These are phyloP conservation scores for Numida meleagris DNA, from an alignment of 2,113 vertebrate genomes.

Conservation along the genomic window DNA sequence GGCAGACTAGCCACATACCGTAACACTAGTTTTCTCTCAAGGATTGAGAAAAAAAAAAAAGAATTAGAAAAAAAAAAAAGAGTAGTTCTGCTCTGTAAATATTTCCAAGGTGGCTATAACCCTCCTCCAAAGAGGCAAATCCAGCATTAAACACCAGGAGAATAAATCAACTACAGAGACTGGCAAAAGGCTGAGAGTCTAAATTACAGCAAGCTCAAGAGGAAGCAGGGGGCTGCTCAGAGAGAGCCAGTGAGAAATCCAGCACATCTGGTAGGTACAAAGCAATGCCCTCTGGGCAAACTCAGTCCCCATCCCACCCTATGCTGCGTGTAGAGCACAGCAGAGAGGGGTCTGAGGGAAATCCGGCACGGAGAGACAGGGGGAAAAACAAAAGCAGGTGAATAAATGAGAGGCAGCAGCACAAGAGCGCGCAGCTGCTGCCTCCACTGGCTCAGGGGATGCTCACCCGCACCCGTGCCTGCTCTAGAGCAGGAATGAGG, in stretches of 20 bases:
- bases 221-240: constrained; percentile 59
- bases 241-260: constrained; percentile 53
- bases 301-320: constrained; percentile 40
- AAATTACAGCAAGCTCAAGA: constrained; percentile 63
- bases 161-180: constrained; percentile 58
- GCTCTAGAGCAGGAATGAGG: background rate
- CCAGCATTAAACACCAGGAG: constrained; percentile 38
- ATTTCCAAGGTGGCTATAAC: constrained; percentile 59
- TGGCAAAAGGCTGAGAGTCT: constrained; percentile 56
- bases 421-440: background rate
- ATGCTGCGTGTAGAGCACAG: background rate
- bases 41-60: background rate
- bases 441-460: background rate
- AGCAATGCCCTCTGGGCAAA: constrained; percentile 44
- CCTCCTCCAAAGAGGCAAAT: constrained; percentile 39
- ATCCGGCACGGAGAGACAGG: background rate
- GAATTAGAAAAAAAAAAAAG: background rate
- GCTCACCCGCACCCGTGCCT: background rate
- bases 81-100: constrained; percentile 8
- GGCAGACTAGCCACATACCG: background rate
- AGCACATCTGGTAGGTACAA: constrained; percentile 66
- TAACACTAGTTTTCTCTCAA: constrained; percentile 19
- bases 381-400: constrained; percentile 2
- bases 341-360: background rate
- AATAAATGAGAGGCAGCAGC: constrained; percentile 39